Evolutionary conservation across 2,888 invertebrate species (phyloP).

Genomic region (Polyommatus icarus): DNA sequence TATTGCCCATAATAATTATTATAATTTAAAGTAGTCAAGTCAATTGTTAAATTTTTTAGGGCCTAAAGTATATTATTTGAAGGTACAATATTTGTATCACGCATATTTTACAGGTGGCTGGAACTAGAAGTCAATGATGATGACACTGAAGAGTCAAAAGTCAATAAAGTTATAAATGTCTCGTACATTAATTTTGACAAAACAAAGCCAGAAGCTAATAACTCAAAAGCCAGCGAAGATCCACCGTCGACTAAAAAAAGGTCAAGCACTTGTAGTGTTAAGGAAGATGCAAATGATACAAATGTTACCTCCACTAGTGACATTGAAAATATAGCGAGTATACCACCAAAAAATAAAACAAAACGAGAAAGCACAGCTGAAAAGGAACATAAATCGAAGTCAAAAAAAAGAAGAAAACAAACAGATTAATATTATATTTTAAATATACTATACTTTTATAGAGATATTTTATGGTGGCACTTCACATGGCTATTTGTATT

Average conservation of each 20-base stretch:
- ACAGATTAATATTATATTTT: conserved; percentile 36
- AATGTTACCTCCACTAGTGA: conserved; percentile 42
- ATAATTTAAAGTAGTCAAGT: too few species aligned
- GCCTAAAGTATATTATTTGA: too few species aligned
- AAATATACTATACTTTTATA: conserved; percentile 29
- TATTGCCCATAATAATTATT: not conserved
- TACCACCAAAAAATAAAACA: conserved; percentile 50
- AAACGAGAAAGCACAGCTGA: conserved; percentile 56
- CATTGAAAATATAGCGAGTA: conserved; percentile 48
- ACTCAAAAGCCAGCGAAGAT: conserved; percentile 55
- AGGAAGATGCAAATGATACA: conserved; percentile 43
- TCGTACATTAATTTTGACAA: conserved; percentile 71
- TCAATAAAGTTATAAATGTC: conserved; percentile 53
- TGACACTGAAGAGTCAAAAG: conserved; percentile 49
- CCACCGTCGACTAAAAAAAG: conserved; percentile 46
- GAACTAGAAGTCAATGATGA: conserved; percentile 57
- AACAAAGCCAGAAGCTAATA: conserved; percentile 55
- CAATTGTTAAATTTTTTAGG: not conserved
- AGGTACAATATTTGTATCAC: too few species aligned
- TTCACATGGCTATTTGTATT: too few species aligned
- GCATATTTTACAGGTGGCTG: conserved; percentile 49
- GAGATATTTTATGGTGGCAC: not conserved
- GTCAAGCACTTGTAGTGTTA: conserved; percentile 42
- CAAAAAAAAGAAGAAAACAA: conserved; percentile 62
- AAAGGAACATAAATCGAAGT: conserved; percentile 49